These are phyloP conservation scores for Stichodactyla helianthus DNA, from an alignment of 64 coral and sea anemone genomes.

Conservation along the genomic window DNA sequence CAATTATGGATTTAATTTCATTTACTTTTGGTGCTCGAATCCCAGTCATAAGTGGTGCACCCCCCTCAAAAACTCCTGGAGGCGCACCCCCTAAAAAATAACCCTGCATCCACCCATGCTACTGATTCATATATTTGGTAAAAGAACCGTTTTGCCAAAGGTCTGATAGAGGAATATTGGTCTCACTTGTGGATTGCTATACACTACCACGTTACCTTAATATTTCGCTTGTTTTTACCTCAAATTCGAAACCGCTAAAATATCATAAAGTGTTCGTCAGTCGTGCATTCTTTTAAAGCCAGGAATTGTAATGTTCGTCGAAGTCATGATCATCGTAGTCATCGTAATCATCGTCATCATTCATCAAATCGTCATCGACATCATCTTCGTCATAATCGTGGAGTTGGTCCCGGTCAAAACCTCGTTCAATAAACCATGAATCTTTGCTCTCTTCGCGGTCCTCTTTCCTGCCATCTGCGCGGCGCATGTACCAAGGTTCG, in stretches of 20 bases:
- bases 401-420: not conserved
- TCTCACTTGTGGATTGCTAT: not conserved
- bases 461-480: slow-evolving; percentile 17
- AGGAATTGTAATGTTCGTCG: not conserved
- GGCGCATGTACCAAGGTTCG: slow-evolving; percentile 27
- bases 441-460: slow-evolving; percentile 20
- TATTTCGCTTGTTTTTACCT: not conserved
- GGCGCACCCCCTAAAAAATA: no score
- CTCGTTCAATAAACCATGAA: slow-evolving; percentile 23
- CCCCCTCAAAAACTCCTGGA: no score
- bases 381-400: slow-evolving; percentile 24
- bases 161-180: not conserved
- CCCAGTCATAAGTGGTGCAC: no score
- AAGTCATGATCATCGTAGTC: not conserved
- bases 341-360: not conserved
- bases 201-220: not conserved
- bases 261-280: not conserved
- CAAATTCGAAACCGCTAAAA: not conserved
- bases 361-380: not conserved
- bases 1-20: no score
- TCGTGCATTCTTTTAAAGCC: not conserved
- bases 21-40: no score
- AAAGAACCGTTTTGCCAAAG: not conserved
- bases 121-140: no score
- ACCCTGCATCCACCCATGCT: no score